Base-by-base conservation (phyloP, 2,888 invertebrate genomes). In the Sisyra terminalis region DNA sequence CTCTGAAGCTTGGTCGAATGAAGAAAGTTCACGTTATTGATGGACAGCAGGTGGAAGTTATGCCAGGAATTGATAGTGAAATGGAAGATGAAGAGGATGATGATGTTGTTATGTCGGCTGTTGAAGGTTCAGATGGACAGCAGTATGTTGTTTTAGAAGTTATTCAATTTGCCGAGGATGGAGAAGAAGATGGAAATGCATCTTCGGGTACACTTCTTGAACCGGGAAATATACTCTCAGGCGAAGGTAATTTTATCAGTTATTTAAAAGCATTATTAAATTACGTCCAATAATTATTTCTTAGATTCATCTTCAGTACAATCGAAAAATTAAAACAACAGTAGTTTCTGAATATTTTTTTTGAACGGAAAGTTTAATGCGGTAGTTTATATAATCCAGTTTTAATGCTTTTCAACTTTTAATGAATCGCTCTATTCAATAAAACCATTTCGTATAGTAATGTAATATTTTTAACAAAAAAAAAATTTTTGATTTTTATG, bases 101-200 rank as follows among this genome's bases (percentile, higher is more conserved):
- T 30, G 71, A 75, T 47, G 72, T 71, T 29, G 71, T 73, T 43
- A 68, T 77, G 59, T 70, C 78, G 63, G 71, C 77, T 4, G 73
- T 78, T 1, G 75, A 81, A 56, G 75, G 73, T 16, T 70, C 75
- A 5, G 80, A 80, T 58, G 85, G 85, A 0, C 82, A 86, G 51
- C 83, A 86, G 58, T 87, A 86, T 53, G 87, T 90, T 39, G 87
- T 90, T n/a, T 65, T 90, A 10, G 88, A 90, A 64, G 87, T 90
- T 8, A 85, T 89, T 36, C 85, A 86, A 52, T 60, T 84, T 34
- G 71, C 70, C 14, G 71, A 71, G 49, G 80, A 78, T 48, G 67
- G 69, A 4, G 73, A 76, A 40, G 66, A 67, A 58, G 73, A 76
- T 35, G 67, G 67, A 0, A 73, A 75, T 1, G 70, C 64, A 11